Evolutionary conservation across 2,888 invertebrate genomes (phyloP), one percentile per base, ranked within the genome.

Genomic region (Pandemis corylana): DNA sequence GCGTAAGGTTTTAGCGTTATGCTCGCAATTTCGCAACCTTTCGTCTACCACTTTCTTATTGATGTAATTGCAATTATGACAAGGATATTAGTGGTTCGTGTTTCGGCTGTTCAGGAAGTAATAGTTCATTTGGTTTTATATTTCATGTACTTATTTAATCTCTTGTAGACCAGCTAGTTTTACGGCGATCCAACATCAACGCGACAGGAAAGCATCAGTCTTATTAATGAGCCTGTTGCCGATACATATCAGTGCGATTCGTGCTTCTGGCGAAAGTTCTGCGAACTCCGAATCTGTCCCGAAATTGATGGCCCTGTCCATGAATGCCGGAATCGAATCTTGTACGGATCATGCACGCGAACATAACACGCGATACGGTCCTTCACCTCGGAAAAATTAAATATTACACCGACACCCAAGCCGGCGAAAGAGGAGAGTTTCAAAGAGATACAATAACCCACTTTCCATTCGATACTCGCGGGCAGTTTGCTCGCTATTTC

Each of bases 231-330:
- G 63, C 72, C 78, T 77, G 80, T 78, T 77, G 77, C 77, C 81
- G 90, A 91, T 90, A 86, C 88, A 85, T 88, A 91, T 91, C 90
- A 85, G 87, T 84, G 83, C 80, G 79, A 78, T 85, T 84, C 86
- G 83, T 88, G 89, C 85, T 89, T 84, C 87, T 86, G 90, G 93
- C 88, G 91, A 93, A 93, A 94, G 92, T 93, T 92, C 90, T 82
- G 85, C 87, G 90, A 90, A 90, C 84, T 83, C 82, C 85, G 87
- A 89, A 89, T 89, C 86, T 89, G 89, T 89, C 87, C 88, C 85
- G 85, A 89, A 90, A 93, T 92, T 92, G 91, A 92, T 90, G 89
- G 87, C 83, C 85, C 85, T 87, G 89, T 88, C 87, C 79, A 84
- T 81, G 80, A 82, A 79, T 87, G 87, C 88, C 88, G 91, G 89